Base-by-base conservation (phyloP, 64 coral and sea anemone species). In the Montipora efflorescens region DNA sequence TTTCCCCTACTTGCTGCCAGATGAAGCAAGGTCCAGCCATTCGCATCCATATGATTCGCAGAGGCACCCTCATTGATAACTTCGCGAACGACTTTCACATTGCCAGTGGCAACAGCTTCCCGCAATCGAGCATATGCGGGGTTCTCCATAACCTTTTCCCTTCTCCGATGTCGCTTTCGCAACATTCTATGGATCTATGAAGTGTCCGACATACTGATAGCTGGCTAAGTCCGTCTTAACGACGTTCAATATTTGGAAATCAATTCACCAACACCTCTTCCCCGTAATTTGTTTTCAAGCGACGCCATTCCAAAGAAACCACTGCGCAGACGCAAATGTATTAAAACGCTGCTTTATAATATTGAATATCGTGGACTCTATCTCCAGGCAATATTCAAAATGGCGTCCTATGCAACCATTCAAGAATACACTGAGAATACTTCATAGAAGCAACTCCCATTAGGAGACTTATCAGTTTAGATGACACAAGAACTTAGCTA, bases 401-500 rank as follows among this genome's bases (percentile, higher is more conserved):
- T 94, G 93, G 93, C 93, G 93, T 94, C 87, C 79, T 8, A 25
- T 67, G 82, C 62, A 71, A 86, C 82, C 76, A 78, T 7, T 21
- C 67, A 77, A 69, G 59, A 71, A 21, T 25, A 21, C 10, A 4
- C 18, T 16, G 12, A 7, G 5, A 7, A 5, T 71, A 21, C 68
- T 23, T 75, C 67, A 55, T 5, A 75, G 18, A 80, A 52, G 3
- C 18, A 18, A 22, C 66, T 86, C 82, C 66, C 45, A 7, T 72
- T 1, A 4, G 66, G 80, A 82, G 80, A 84, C 66, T 5, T 77
- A 1, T 71, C 61, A 21, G 22, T 28, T 67, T 84, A 70, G 47
- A 98, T 98, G 96, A 95, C 87, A 87, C 96, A 98, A 81, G 96
- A 98, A 74, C 91, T 98, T 22, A 98, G 96, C 67, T 98, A 98